phyloP scores from a whole-genome alignment of 2,113 vertebrate species.

The Pachycephala philippinensis region DNA sequence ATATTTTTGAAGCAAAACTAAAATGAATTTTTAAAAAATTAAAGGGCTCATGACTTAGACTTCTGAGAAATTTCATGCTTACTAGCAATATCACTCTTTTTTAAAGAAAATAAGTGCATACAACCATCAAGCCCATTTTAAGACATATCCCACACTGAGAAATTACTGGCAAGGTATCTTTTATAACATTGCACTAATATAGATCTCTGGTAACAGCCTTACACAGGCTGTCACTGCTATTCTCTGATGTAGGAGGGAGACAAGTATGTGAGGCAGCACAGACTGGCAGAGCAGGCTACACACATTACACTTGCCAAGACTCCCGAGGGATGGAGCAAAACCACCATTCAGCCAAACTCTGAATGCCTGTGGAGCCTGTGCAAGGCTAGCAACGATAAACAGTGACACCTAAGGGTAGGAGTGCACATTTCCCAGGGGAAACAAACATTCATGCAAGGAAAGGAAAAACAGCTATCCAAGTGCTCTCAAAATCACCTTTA shows the following conservation, averaged over 20 bases:
- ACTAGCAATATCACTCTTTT: not conserved
- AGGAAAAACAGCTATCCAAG: not conserved
- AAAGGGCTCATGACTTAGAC: not conserved
- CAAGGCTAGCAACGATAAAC: not conserved
- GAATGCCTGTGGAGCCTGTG: not conserved
- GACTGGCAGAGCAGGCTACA: constrained; percentile 48
- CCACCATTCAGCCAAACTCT: not conserved
- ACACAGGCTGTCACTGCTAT: constrained; percentile 44
- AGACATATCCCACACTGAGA: not conserved
- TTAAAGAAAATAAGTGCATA: not conserved
- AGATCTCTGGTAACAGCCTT: constrained; percentile 36
- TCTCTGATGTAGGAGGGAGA: constrained; percentile 53
- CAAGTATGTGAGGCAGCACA: constrained; percentile 51
- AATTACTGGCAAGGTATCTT: constrained; percentile 33
- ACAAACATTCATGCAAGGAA: not conserved
- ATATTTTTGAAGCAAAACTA: not conserved
- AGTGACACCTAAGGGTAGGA: constrained; percentile 57
- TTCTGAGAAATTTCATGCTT: not conserved
- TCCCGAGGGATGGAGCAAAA: constrained; percentile 14
- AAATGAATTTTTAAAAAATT: not conserved
- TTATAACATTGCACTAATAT: constrained; percentile 18
- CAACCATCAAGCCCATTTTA: constrained; percentile 11
- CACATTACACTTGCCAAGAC: constrained; percentile 27
- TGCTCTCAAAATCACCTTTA: not conserved
- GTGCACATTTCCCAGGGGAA: not conserved